These are phyloP conservation scores for Setophaga coronata DNA, from an alignment of 2,113 vertebrate genomes.

Conservation along the genomic window DNA sequence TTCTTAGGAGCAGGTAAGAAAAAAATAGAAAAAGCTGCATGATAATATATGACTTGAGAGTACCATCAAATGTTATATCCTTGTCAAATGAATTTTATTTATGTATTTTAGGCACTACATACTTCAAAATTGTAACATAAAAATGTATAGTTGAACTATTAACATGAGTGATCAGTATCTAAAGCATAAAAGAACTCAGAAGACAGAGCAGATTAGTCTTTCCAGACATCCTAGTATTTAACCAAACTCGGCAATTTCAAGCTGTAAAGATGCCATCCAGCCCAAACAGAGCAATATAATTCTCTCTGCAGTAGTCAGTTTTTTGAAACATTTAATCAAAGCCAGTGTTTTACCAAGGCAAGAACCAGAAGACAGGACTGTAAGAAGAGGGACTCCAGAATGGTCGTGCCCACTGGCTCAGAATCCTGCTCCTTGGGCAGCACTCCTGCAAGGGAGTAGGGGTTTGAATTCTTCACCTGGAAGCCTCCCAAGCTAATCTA, in stretches of 20 bases:
- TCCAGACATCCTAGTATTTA: neutral
- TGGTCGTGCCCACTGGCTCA: neutral
- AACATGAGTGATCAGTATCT: neutral
- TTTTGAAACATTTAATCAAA: neutral
- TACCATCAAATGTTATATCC: neutral
- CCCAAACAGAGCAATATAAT: neutral
- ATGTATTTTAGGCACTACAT: neutral
- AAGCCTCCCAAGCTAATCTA: neutral
- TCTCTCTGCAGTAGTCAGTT: neutral
- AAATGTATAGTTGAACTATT: neutral
- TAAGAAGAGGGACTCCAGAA: neutral
- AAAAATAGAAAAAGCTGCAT: neutral
- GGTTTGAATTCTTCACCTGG: neutral
- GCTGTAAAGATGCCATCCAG: neutral
- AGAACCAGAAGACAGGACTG: neutral
- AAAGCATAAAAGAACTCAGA: neutral
- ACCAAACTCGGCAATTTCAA: neutral
- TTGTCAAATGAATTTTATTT: neutral
- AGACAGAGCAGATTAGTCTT: neutral
- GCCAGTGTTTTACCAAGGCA: neutral
- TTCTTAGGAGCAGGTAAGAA: neutral
- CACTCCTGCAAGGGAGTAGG: neutral
- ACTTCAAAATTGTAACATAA: neutral
- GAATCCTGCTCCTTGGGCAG: neutral
- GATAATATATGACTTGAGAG: neutral